These are phyloP conservation scores for Poecilia latipinna DNA, from an alignment of 2,113 vertebrate genomes.

Conservation along the genomic window DNA sequence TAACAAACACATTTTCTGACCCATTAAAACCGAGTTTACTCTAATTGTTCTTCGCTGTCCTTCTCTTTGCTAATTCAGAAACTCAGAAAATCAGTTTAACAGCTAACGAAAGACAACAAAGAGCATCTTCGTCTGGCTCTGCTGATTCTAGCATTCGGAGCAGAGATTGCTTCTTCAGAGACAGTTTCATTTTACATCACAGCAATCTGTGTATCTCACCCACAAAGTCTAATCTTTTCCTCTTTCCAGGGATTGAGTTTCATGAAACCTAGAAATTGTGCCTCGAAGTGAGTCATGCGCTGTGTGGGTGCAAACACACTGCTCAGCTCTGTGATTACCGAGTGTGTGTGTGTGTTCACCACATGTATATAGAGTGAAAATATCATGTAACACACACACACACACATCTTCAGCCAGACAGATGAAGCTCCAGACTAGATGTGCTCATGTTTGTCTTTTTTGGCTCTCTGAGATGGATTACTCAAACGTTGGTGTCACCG, in stretches of 20 bases:
- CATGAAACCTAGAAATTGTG: slow-evolving; percentile 46
- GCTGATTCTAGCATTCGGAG: slow-evolving; percentile 5
- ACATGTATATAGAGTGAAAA: slow-evolving; percentile 9
- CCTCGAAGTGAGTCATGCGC: slow-evolving; percentile 44
- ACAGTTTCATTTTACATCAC: slow-evolving; percentile 62
- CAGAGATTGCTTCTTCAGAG: slow-evolving; percentile 33
- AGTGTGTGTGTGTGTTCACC: slow-evolving; percentile 15
- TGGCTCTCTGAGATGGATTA: slow-evolving; percentile 15
- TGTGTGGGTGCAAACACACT: slow-evolving; percentile 31
- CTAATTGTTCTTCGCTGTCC: background rate
- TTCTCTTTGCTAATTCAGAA: background rate
- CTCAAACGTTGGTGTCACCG: background rate
- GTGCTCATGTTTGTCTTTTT: slow-evolving; percentile 6
- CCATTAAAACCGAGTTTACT: background rate
- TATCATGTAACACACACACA: slow-evolving; percentile 10
- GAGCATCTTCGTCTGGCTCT: background rate
- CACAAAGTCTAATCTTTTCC: slow-evolving; percentile 49
- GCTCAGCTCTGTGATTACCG: slow-evolving; percentile 7
- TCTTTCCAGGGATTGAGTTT: slow-evolving; percentile 61
- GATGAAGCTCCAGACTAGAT: background rate
- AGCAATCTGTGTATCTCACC: slow-evolving; percentile 48
- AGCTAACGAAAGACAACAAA: background rate
- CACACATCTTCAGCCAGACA: slow-evolving; percentile 2
- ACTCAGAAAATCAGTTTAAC: background rate
- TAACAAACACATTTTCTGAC: background rate